These are phyloP conservation scores for Lamproptera curius DNA, from an alignment of 2,888 invertebrate genomes.

Conservation along the genomic window DNA sequence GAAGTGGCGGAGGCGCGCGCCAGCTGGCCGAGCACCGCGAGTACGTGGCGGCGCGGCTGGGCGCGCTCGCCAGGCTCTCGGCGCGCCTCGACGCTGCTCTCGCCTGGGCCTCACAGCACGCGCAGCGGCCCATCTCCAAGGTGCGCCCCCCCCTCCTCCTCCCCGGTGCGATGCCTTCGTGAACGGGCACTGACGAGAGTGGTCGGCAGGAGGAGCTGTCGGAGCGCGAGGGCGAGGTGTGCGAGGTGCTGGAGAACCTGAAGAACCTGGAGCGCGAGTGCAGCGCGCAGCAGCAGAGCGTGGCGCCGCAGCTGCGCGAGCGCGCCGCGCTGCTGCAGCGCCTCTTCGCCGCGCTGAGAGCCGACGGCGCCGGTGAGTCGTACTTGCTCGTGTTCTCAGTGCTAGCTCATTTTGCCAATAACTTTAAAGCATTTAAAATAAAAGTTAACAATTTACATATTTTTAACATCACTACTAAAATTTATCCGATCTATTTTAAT, in stretches of 20 bases:
- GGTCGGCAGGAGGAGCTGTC: conserved; percentile 58
- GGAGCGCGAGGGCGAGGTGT: conserved; percentile 79
- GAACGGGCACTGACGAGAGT: no score
- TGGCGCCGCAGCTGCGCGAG: conserved; percentile 50
- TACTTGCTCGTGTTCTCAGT: no score
- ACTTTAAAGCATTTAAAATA: no score
- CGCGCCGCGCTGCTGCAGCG: conserved; percentile 64
- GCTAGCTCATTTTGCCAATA: no score
- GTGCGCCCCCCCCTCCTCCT: conserved; percentile 5
- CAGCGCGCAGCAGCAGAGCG: conserved; percentile 45
- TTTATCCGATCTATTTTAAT: no score
- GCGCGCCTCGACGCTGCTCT: conserved; percentile 76
- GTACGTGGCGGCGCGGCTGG: conserved; percentile 75
- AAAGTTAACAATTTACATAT: no score
- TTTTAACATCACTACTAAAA: no score
- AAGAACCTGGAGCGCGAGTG: conserved; percentile 79
- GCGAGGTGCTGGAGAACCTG: conserved; percentile 81
- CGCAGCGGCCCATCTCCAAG: conserved; percentile 17
- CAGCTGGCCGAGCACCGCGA: conserved; percentile 73
- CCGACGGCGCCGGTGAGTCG: no score
- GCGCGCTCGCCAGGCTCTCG: conserved; percentile 74
- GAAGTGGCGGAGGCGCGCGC: conserved; percentile 49
- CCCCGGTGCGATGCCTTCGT: no score
- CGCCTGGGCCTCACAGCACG: conserved; percentile 51
- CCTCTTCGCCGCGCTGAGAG: conserved; percentile 23